These are phyloP conservation scores for Pantherophis alleghaniensis DNA, from an alignment of 2,797 vertebrate species.

Conservation along the genomic window DNA sequence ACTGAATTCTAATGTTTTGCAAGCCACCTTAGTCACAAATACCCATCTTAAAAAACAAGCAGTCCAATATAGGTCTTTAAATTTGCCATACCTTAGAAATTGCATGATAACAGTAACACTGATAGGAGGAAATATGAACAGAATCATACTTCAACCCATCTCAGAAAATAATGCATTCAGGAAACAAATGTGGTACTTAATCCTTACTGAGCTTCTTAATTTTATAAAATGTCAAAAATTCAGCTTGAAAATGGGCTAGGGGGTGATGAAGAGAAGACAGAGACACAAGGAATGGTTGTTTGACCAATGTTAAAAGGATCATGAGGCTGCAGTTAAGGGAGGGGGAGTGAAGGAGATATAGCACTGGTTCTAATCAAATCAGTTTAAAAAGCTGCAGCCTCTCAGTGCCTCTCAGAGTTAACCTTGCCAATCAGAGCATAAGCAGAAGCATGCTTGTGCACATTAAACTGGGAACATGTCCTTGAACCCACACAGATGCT, in stretches of 20 bases:
- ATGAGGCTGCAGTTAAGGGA: constrained; percentile 72
- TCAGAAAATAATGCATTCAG: constrained; percentile 24
- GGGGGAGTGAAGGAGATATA: constrained; percentile 70
- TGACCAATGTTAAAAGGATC: constrained; percentile 88
- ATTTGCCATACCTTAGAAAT: not conserved
- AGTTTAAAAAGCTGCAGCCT: constrained; percentile 80
- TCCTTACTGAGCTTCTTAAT: constrained; percentile 51
- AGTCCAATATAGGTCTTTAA: not conserved
- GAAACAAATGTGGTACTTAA: constrained; percentile 42
- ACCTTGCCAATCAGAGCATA: constrained; percentile 87
- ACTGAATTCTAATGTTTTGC: not conserved
- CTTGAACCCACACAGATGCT: constrained; percentile 76
- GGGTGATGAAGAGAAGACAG: not conserved
- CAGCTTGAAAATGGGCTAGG: constrained; percentile 53
- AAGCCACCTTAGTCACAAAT: not conserved
- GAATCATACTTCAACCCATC: constrained; percentile 20
- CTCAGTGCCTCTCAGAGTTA: constrained; percentile 77
- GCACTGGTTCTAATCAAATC: constrained; percentile 89
- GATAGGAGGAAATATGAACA: fast-evolving
- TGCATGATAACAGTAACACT: not conserved
- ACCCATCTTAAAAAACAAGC: not conserved
- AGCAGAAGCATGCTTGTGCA: constrained; percentile 77
- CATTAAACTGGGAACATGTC: constrained; percentile 82
- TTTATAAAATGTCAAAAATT: constrained; percentile 67
- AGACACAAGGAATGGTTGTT: constrained; percentile 52